A percentile compares a stretch with the other conserved stretches of the same genome.
These are phyloP conservation scores for Lucinisca nassula DNA, from an alignment of 2,888 invertebrate species.

Conservation along the genomic window DNA sequence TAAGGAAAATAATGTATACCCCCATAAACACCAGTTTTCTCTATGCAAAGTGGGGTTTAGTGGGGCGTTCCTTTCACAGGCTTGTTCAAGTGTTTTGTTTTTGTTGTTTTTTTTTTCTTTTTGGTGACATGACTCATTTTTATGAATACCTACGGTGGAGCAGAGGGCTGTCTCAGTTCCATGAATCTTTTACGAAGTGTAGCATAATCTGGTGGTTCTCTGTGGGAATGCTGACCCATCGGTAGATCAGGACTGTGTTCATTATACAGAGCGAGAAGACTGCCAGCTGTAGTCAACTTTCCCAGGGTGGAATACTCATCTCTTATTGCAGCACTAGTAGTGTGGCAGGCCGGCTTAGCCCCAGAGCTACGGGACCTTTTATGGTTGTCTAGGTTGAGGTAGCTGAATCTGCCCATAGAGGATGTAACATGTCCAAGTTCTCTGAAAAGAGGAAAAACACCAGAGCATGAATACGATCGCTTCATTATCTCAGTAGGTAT, in stretches of 20 bases:
- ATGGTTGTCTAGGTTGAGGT: conserved; percentile 56
- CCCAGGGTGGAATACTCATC: conserved; percentile 63
- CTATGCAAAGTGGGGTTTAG: too few relatives aligned
- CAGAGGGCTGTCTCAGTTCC: background rate
- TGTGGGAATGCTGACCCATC: conserved; percentile 45
- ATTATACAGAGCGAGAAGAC: conserved; percentile 78
- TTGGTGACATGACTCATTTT: too few relatives aligned
- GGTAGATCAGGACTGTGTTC: conserved; percentile 61
- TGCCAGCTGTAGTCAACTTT: conserved; percentile 75
- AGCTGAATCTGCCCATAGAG: conserved; percentile 71
- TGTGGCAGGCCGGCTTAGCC: conserved; percentile 77
- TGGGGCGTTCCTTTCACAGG: too few relatives aligned
- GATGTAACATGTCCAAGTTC: conserved; percentile 52
- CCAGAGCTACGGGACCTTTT: conserved; percentile 52
- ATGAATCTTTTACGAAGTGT: conserved; percentile 29
- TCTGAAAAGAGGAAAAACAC: too few relatives aligned
- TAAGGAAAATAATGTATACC: too few relatives aligned
- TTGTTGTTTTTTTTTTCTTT: too few relatives aligned
- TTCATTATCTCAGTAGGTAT: too few relatives aligned
- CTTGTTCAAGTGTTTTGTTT: too few relatives aligned
- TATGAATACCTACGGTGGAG: conserved; percentile 36
- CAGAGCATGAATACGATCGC: too few relatives aligned
- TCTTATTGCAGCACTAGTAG: conserved; percentile 53
- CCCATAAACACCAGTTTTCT: too few relatives aligned
- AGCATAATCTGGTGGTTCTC: conserved; percentile 24